Percentiles rank a stretch among this genome's conserved stretches.
These are phyloP conservation scores for Diploscapter pachys DNA, from an alignment of 1,140 invertebrate genomes.

Conservation along the genomic window DNA sequence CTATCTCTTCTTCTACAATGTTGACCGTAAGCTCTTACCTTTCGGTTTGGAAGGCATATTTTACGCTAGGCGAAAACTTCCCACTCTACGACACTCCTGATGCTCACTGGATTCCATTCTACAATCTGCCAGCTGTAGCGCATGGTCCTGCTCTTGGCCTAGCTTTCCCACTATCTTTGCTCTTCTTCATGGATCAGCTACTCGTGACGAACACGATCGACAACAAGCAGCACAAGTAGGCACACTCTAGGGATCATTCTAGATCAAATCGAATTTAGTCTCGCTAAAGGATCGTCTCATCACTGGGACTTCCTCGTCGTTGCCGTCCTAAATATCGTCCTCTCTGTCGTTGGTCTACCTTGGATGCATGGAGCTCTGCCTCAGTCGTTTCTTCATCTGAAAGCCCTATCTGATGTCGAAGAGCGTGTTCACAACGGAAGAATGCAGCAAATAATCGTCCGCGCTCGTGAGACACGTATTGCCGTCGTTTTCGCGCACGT, in stretches of 20 bases:
- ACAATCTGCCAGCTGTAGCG: slow-evolving; percentile 43
- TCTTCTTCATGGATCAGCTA: slow-evolving; percentile 64
- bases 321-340: slow-evolving; percentile 60
- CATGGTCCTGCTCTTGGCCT: slow-evolving; percentile 56
- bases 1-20: slow-evolving; percentile 59
- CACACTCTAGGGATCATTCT: not conserved
- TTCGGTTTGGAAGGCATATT: not conserved
- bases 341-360: slow-evolving; percentile 62
- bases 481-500: slow-evolving; percentile 61
- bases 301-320: slow-evolving; percentile 63
- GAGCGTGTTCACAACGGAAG: slow-evolving; percentile 61
- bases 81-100: slow-evolving; percentile 9
- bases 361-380: slow-evolving; percentile 62
- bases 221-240: slow-evolving; percentile 61
- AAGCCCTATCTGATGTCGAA: slow-evolving; percentile 62
- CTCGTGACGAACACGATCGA: slow-evolving; percentile 63
- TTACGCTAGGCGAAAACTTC: slow-evolving; percentile 23
- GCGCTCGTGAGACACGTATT: slow-evolving; percentile 61
- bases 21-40: slow-evolving; percentile 55
- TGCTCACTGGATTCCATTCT: slow-evolving; percentile 13
- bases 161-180: slow-evolving; percentile 61
- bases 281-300: slow-evolving; percentile 62
- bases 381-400: slow-evolving; percentile 62
- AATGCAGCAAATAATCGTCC: slow-evolving; percentile 62
- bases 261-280: slow-evolving; percentile 42